phyloP scores from a whole-genome alignment of 1,140 invertebrate species.

The Philotrypesis tridentata region DNA sequence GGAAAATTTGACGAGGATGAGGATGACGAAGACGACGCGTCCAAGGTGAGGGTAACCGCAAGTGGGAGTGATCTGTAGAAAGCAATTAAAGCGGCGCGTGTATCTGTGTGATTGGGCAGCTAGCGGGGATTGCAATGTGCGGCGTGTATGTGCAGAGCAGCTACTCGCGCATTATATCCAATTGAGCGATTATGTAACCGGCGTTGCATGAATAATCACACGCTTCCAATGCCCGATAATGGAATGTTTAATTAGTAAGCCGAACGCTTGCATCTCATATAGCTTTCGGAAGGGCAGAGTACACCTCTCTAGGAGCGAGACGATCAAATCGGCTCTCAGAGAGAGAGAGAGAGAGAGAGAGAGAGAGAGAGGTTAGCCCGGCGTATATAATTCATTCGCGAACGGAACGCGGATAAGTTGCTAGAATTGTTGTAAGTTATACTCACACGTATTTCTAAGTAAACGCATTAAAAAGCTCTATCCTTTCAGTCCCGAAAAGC shows the following conservation, averaged over 20 bases:
- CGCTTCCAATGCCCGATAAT: slow-evolving; percentile 33
- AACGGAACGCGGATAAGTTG: no score
- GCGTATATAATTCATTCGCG: slow-evolving; percentile 26
- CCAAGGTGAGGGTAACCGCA: no score
- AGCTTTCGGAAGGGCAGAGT: background rate
- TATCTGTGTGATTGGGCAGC: slow-evolving; percentile 9
- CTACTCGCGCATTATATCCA: slow-evolving; percentile 18
- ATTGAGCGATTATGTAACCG: slow-evolving; percentile 41
- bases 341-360: no score
- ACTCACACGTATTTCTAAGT: no score
- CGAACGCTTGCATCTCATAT: background rate
- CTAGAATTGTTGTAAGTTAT: no score
- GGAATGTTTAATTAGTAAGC: slow-evolving; percentile 37
- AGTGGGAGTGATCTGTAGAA: background rate
- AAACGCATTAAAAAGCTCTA: no score
- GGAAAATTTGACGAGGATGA: background rate
- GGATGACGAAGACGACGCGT: no score
- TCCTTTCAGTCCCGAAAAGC: no score
- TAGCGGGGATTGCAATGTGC: background rate
- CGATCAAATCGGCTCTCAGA: no score
- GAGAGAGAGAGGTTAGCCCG: no score
- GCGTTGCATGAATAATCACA: slow-evolving; percentile 43
- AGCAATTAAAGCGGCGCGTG: slow-evolving; percentile 1
- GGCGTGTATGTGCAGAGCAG: background rate
- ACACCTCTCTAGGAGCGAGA: background rate